These are phyloP conservation scores for Sycophaga agraensis DNA, from an alignment of 1,140 invertebrate genomes.

Conservation along the genomic window DNA sequence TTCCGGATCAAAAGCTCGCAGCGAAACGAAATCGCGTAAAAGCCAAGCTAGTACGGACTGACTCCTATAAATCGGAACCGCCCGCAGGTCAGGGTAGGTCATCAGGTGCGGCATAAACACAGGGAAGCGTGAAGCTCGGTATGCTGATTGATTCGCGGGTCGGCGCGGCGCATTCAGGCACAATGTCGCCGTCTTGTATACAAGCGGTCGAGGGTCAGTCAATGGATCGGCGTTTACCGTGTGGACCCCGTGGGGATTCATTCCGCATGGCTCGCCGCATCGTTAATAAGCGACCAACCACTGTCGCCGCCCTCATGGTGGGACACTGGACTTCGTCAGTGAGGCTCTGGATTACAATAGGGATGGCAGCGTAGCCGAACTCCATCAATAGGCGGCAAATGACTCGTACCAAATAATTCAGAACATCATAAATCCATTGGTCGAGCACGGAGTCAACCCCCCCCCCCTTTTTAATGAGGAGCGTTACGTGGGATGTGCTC, in stretches of 20 bases:
- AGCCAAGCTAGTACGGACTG: too few species aligned
- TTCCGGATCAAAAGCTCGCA: too few species aligned
- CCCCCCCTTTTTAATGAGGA: too few species aligned
- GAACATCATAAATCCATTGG: constrained; percentile 1
- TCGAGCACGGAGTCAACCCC: neutral
- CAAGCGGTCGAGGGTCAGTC: neutral
- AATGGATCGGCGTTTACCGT: neutral
- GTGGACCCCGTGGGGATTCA: neutral
- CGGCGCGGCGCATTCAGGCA: neutral
- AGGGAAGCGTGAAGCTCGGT: too few species aligned
- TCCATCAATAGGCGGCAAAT: constrained; percentile 24
- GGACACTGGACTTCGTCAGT: constrained; percentile 10
- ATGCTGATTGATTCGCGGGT: constrained; percentile 16
- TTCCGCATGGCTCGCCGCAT: constrained; percentile 2
- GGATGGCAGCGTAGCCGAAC: neutral
- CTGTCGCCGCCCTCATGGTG: neutral
- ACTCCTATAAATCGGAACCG: too few species aligned
- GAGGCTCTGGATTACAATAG: too few species aligned
- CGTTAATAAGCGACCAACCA: constrained; percentile 29
- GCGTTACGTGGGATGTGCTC: neutral
- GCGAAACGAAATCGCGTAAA: too few species aligned
- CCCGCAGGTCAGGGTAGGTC: too few species aligned
- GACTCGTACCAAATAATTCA: constrained; percentile 26
- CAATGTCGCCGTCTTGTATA: constrained; percentile 5
- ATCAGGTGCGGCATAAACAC: too few species aligned